phyloP scores from a whole-genome alignment of 1,140 invertebrate species.

The Nebria ingens region DNA sequence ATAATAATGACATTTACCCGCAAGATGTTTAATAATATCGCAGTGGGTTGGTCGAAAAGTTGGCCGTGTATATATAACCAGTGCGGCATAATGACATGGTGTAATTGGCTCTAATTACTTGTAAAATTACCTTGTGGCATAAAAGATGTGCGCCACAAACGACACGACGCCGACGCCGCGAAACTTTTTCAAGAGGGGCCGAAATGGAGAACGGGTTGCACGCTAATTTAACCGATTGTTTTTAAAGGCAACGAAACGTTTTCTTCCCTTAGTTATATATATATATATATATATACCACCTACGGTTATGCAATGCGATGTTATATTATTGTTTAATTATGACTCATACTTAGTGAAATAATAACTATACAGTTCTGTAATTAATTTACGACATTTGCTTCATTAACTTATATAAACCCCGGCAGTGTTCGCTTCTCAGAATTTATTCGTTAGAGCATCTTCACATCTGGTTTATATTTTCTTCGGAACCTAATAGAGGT shows the following conservation, averaged over 20 bases:
- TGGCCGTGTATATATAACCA: background rate
- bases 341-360: background rate
- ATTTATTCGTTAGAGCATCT: background rate
- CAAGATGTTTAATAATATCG: constrained; percentile 9
- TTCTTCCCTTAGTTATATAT: background rate
- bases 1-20: too few species aligned
- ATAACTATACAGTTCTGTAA: constrained; percentile 5
- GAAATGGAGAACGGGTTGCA: constrained; percentile 2
- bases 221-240: constrained; percentile 2
- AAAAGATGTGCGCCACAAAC: constrained; percentile 26
- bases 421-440: too few species aligned
- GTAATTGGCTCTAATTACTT: constrained; percentile 39
- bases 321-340: constrained; percentile 7
- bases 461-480: constrained; percentile 2
- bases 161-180: constrained; percentile 20
- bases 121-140: constrained; percentile 38
- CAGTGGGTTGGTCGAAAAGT: background rate
- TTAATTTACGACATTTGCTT: background rate
- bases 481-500: background rate
- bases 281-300: background rate
- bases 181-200: constrained; percentile 24
- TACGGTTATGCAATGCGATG: background rate
- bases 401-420: too few species aligned
- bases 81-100: constrained; percentile 32
- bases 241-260: background rate